A percentile compares a stretch with the other conserved stretches of the same genome.
phyloP scores from a whole-genome alignment of 2,888 invertebrate genomes.

The Fragum sueziense region DNA sequence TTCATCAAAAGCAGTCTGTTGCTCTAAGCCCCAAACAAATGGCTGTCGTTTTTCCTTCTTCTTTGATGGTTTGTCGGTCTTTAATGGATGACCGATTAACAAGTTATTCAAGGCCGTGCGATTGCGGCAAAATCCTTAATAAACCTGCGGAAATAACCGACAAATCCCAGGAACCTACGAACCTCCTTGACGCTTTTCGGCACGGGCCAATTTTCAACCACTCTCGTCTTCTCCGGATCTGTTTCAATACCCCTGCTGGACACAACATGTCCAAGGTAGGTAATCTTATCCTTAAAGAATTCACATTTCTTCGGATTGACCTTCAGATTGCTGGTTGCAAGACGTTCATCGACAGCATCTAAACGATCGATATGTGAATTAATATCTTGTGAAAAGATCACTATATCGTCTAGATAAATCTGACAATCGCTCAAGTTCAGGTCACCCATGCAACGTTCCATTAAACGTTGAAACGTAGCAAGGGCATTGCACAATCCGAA shows the following conservation, averaged over 20 bases:
- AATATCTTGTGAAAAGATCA: too few relatives aligned
- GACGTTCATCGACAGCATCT: too few relatives aligned
- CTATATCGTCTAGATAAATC: too few relatives aligned
- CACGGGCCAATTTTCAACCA: not conserved
- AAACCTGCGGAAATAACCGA: not conserved
- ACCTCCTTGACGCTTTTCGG: not conserved
- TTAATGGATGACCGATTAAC: too few relatives aligned
- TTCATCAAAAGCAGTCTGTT: constrained; percentile 12
- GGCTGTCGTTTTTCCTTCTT: not conserved
- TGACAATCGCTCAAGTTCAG: too few relatives aligned
- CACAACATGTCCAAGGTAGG: constrained; percentile 29
- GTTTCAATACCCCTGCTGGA: constrained; percentile 22
- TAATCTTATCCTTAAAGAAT: constrained; percentile 36
- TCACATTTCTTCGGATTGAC: constrained; percentile 31
- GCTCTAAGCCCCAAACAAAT: constrained; percentile 17
- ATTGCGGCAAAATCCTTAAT: not conserved
- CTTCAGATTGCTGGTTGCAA: too few relatives aligned
- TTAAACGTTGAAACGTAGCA: too few relatives aligned
- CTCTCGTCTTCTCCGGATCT: constrained; percentile 2
- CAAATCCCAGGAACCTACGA: not conserved
- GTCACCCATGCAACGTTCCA: too few relatives aligned
- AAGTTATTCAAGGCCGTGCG: too few relatives aligned
- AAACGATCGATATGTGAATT: too few relatives aligned
- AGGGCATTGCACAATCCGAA: too few relatives aligned
- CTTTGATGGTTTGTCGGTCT: too few relatives aligned